Base-by-base conservation (phyloP, 1,140 invertebrate species). In the Drosophila simulans region DNA sequence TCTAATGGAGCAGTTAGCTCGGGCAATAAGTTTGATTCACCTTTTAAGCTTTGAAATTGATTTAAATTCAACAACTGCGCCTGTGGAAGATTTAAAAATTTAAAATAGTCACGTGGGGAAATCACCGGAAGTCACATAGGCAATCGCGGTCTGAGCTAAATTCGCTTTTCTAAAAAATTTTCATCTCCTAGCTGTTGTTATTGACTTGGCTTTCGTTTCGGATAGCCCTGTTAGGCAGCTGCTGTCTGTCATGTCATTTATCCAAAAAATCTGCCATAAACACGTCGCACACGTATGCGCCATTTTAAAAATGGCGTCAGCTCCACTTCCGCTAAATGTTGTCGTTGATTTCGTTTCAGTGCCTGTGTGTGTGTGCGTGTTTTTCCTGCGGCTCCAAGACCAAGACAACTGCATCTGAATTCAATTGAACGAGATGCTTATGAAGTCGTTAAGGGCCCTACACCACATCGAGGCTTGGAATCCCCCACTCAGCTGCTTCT, bases 251-350 rank as follows among this genome's bases (percentile, higher is more conserved):
- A 77, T 80, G 64, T 64, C 65, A 79, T 65, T 84, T 85, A 60
- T 45, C 72, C 72, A 31, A 52, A 62, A 53, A 57, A 46, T 35
- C 65, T 79, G 83, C 76, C 84, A 86, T 86, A 79, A 86, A 63
- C 83, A 86, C 83, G 83, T 86, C 83, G 55, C 83, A 88, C 83
- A 86, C 83, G 83, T 86, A 79, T 82, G 63, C 52, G 65, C 83
- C 75, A 86, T 86, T 86, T 86, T 77, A 48, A 86, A 86, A 83
- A 86, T 86, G 70, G 83, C 79, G 79, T 79, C 83, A 62, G 58
- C 71, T 62, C 63, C 66, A 79, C 63, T 83, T 86, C 79, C 83
- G 83, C 65, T 63, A 55, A 46, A 64, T 64, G 45, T 35, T 49
- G 57, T 57, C 60, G 51, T 49, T 39, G 45, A 63, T 63, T 64